Base-by-base conservation (phyloP, 2,888 invertebrate genomes). In the Venusia cambrica region DNA sequence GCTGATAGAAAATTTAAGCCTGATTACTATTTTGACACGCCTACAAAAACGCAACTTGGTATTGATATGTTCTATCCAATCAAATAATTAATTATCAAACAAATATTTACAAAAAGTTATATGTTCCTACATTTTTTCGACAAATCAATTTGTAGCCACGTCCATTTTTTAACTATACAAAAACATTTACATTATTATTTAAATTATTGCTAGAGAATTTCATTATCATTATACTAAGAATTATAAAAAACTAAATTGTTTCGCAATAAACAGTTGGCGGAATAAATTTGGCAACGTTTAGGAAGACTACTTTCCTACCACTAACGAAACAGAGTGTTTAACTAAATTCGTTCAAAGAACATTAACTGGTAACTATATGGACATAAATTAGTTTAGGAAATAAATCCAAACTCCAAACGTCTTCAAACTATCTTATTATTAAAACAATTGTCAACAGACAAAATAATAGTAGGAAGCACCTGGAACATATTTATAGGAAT, bases 261-360 rank as follows among this genome's bases (percentile, higher is more conserved):
- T 77, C 79, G 78, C 80, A 78, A 77, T 77, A 79, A 75, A 80
- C 62, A 74, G 80, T 84, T 83, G 79, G 80, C 81, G 76, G 77
- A 73, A 67, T 71, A 65, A 78, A 81, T 87, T 87, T 87, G 87
- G 87, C 87, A 85, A 84, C 81, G 80, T 83, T 85, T 67, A 79
- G 84, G 85, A 87, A 87, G 87, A 87, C 85, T 84, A 84, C 81
- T 83, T 78, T 80, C 74, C 80, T 85, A 85, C 76, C 72, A 81
- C 80, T 83, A 80, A 81, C 79, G 78, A 84, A 84, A 87, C 76
- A 83, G 80, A 81, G 78, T 84, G 83, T 76, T 71, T 67, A 80
- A 85, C 83, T 83, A 84, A 87, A 85, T 83, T 83, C 83, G 83
- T 72, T 81, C 73, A 62, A 75, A 80, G 75, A 83, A 81, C 79